A percentile compares a stretch with the other conserved stretches of the same genome.
Conservation (phyloP, 2,888 invertebrate species). For the Ichneumoninae sp. region DNA sequence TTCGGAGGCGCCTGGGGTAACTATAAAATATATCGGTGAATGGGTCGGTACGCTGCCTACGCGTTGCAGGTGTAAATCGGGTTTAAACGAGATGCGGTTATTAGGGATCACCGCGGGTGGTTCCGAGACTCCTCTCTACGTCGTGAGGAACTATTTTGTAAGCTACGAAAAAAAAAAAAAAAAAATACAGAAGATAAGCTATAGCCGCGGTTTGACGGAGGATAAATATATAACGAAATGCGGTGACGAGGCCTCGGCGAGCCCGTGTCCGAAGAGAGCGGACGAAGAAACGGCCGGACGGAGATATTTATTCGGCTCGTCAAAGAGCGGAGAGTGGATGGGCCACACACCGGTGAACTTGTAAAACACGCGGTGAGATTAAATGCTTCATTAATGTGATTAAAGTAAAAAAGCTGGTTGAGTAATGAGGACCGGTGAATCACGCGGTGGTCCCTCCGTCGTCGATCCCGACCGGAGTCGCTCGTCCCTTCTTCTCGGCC, state of each 20-base stretch:
- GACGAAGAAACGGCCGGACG: constrained; percentile 9
- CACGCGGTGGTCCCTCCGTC: constrained; percentile 75
- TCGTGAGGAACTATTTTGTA: constrained; percentile 72
- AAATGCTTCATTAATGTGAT: constrained; percentile 85
- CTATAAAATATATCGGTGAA: constrained; percentile 71
- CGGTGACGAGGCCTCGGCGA: background rate
- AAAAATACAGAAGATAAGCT: background rate
- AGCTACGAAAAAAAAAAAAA: constrained; percentile 3
- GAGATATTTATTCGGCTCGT: constrained; percentile 39
- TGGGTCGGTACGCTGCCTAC: constrained; percentile 57
- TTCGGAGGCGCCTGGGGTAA: constrained; percentile 66
- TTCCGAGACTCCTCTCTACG: constrained; percentile 57
- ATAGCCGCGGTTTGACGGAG: background rate
- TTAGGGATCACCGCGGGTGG: constrained; percentile 77
- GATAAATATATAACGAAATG: constrained; percentile 10
- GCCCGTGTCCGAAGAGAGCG: constrained; percentile 11
- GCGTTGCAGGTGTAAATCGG: constrained; percentile 80
- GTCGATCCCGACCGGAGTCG: constrained; percentile 49
- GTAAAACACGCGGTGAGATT: constrained; percentile 84
- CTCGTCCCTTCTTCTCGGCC: constrained; percentile 23
- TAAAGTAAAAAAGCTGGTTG: constrained; percentile 84
- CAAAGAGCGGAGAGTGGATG: constrained; percentile 73
- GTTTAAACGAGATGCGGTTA: constrained; percentile 79
- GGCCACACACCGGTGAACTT: constrained; percentile 83
- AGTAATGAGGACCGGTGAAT: constrained; percentile 83